Base-by-base conservation (phyloP, 2,797 vertebrate genomes). In the Podarcis lilfordi region DNA sequence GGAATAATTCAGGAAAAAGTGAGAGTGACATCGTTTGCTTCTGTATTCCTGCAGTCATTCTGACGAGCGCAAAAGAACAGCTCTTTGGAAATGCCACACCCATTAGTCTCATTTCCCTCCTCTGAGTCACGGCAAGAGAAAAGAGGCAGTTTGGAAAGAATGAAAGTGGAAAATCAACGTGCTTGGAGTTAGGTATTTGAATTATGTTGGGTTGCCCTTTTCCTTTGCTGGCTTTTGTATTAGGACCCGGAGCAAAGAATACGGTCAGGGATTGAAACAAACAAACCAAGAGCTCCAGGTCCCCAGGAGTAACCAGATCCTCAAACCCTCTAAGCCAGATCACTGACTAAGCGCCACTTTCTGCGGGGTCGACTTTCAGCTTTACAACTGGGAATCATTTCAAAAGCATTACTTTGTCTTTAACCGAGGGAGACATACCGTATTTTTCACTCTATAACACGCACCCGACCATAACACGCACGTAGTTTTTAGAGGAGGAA, bases 61-160 rank as follows among this genome's bases (percentile, higher is more conserved):
- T 61, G 32, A 50, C 35, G 64, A 45, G 27, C n/a, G 17, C 55
- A 85, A 68, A 80, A 50, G 43, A 50, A 78, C 35, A 55, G 25
- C 69, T 76, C 5, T 82, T 89, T 75, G 29, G 32, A 69, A 55
- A n/a, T 32, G 78, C 88, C 88, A 81, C 88, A 86, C 88, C 88
- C 83, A 85, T 68, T 55, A 2, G n/a, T 27, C 64, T 71, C 81
- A 88, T 79, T 82, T 76, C 40, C 76, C 55, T 32, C 83, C 13
- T 5, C 3, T 86, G 84, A 86, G 79, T 86, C 78, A 82, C 37
- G 37, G 29, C 1, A 29, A 55, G 78, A 29, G 25, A 61, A 23
- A 61, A 74, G 50, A 32, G 8, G 59, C 29, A 37, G 55, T 75
- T 80, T 23, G 9, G 15, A 15, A 37, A 55, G 29, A 7, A 4